Percentiles rank a stretch among this genome's conserved stretches.
phyloP scores from a whole-genome alignment of 2,113 vertebrate species.

The Heliornis fulica region DNA sequence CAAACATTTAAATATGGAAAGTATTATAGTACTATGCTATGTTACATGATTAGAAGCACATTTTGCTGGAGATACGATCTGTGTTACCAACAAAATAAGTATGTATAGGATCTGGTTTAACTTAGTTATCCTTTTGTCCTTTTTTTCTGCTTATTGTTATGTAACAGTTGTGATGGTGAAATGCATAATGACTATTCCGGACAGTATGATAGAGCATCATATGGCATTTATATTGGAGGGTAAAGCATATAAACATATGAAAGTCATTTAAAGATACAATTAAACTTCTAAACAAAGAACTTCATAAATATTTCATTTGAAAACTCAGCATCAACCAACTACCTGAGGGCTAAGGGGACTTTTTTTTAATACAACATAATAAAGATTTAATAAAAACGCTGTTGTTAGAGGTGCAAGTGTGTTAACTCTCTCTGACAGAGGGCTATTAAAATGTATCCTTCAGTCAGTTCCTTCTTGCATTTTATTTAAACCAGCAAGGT shows the following conservation, averaged over 20 bases:
- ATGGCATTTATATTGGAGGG: conserved; percentile 55
- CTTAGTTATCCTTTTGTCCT: conserved; percentile 71
- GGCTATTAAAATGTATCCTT: conserved; percentile 45
- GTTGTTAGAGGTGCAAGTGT: conserved; percentile 56
- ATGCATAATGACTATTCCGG: conserved; percentile 59
- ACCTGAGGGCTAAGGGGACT: conserved; percentile 50
- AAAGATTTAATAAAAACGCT: conserved; percentile 58
- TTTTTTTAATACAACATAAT: conserved; percentile 58
- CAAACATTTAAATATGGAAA: conserved; percentile 73
- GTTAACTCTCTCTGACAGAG: conserved; percentile 53
- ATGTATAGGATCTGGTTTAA: conserved; percentile 70
- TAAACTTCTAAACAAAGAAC: conserved; percentile 65
- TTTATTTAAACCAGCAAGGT: conserved; percentile 55
- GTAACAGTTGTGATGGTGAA: conserved; percentile 73
- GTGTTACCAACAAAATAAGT: conserved; percentile 72
- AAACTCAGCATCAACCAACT: conserved; percentile 55
- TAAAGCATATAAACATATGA: conserved; percentile 48
- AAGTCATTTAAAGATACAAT: conserved; percentile 70
- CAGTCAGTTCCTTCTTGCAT: conserved; percentile 21
- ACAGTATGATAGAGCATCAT: conserved; percentile 66
- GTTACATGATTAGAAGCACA: conserved; percentile 74
- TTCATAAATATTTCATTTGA: conserved; percentile 69
- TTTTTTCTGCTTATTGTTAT: conserved; percentile 74
- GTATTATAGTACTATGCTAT: conserved; percentile 67
- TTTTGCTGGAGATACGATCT: conserved; percentile 73